These are phyloP conservation scores for Promerops cafer DNA, from an alignment of 2,113 vertebrate species.

Conservation along the genomic window DNA sequence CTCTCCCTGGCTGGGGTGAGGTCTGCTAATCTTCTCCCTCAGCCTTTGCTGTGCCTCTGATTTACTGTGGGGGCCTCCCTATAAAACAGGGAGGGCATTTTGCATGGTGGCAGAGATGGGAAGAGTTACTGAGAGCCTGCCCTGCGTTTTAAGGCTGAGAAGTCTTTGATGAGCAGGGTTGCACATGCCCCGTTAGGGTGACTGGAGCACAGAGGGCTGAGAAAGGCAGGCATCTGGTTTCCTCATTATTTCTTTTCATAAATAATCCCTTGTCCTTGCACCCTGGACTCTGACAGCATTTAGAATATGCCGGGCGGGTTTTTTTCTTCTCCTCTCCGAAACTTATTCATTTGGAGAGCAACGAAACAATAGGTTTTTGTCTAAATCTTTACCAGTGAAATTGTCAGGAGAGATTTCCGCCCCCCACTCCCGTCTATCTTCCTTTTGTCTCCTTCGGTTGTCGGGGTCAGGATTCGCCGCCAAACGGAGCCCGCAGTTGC, in stretches of 20 bases:
- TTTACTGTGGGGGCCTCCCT: background rate
- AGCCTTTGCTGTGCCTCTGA: background rate
- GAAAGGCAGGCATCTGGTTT: slow-evolving; percentile 41
- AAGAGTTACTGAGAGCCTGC: background rate
- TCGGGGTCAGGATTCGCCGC: slow-evolving; percentile 69
- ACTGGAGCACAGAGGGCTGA: background rate
- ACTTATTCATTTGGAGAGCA: background rate
- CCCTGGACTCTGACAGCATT: slow-evolving; percentile 31
- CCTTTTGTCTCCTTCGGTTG: slow-evolving; percentile 72
- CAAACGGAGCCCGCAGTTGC: slow-evolving; percentile 69
- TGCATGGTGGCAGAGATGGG: background rate
- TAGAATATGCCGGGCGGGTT: background rate
- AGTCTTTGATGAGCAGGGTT: background rate
- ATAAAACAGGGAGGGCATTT: background rate
- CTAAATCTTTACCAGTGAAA: slow-evolving; percentile 53
- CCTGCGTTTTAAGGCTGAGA: background rate
- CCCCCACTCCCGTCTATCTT: slow-evolving; percentile 45
- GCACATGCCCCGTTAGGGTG: background rate
- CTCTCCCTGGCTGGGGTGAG: background rate
- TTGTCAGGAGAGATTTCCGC: slow-evolving; percentile 52
- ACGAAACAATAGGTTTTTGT: slow-evolving; percentile 54
- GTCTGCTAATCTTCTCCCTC: background rate
- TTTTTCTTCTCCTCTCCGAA: background rate
- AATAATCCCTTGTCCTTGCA: slow-evolving; percentile 46
- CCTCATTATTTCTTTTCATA: slow-evolving; percentile 40